Conservation (phyloP, 2,888 invertebrate species). For the Yponomeuta evonymella region DNA sequence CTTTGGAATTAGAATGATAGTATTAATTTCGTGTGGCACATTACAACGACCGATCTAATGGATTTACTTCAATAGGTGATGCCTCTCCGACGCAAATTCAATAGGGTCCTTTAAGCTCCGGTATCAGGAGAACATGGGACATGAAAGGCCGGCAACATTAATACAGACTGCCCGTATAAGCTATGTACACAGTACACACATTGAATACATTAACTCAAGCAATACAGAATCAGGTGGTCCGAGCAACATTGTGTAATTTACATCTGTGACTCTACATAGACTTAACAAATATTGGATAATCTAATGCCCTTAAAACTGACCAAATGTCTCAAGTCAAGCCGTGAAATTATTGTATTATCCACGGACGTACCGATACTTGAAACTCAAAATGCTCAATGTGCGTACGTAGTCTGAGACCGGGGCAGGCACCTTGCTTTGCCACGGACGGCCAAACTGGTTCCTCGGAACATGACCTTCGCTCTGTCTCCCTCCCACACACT, state of each 20-base stretch:
- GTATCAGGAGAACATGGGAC: constrained; percentile 54
- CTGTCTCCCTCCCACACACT: constrained; percentile 48
- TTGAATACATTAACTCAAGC: too few species aligned
- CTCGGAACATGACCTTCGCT: constrained; percentile 56
- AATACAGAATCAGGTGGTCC: too few species aligned
- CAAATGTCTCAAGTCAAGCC: too few species aligned
- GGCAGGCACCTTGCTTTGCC: constrained; percentile 67
- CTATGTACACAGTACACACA: too few species aligned
- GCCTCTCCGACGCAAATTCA: constrained; percentile 40
- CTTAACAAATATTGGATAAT: too few species aligned
- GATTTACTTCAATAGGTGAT: constrained; percentile 23
- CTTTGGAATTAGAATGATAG: constrained; percentile 12
- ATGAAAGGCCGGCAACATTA: constrained; percentile 70
- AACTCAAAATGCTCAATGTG: background rate
- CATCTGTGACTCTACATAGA: too few species aligned
- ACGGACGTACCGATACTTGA: too few species aligned
- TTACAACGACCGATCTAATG: constrained; percentile 18
- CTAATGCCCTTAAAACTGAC: too few species aligned
- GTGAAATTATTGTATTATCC: too few species aligned
- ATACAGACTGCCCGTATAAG: constrained; percentile 34
- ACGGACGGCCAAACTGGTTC: constrained; percentile 68
- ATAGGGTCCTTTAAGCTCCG: constrained; percentile 60
- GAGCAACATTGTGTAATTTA: too few species aligned
- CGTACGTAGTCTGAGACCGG: constrained; percentile 25
- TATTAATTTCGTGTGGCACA: constrained; percentile 1